Evolutionary conservation across 1,140 invertebrate genomes (phyloP).

Genomic region (Drosophila lowei): DNA sequence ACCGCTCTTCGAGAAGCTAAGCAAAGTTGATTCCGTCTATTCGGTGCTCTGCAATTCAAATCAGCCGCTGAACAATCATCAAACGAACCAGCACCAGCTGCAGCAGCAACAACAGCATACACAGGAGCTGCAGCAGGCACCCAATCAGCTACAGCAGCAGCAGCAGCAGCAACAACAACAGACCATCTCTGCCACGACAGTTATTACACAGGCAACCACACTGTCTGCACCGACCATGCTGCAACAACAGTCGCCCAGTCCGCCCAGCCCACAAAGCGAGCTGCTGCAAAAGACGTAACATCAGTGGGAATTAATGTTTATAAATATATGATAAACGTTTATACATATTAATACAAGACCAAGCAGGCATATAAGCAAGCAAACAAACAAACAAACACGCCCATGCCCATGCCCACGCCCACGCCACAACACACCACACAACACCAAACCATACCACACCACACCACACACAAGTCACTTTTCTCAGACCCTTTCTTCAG

Average conservation of each 20-base stretch:
- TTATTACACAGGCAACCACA: constrained; percentile 81
- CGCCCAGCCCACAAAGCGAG: constrained; percentile 81
- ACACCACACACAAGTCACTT: no score
- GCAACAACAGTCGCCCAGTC: constrained; percentile 67
- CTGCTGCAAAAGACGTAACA: constrained; percentile 83
- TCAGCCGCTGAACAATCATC: constrained; percentile 88
- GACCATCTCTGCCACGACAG: constrained; percentile 82
- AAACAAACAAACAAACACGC: constrained; percentile 58
- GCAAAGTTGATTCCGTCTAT: constrained; percentile 97
- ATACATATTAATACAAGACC: constrained; percentile 75
- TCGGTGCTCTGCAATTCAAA: constrained; percentile 95
- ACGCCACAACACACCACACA: not conserved
- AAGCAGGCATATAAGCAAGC: constrained; percentile 68
- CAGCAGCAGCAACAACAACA: constrained; percentile 74
- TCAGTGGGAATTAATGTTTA: constrained; percentile 83
- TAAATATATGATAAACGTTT: constrained; percentile 82
- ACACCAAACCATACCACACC: not conserved
- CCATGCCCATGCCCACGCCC: constrained; percentile 10
- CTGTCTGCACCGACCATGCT: constrained; percentile 79
- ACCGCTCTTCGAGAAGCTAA: constrained; percentile 97
- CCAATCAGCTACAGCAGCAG: constrained; percentile 48
- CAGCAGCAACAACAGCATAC: constrained; percentile 55
- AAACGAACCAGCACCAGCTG: constrained; percentile 65
- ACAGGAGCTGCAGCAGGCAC: constrained; percentile 70
- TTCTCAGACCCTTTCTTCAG: constrained; percentile 6